Base-by-base conservation (phyloP, 2,888 invertebrate genomes). In the Saturnia japonica region DNA sequence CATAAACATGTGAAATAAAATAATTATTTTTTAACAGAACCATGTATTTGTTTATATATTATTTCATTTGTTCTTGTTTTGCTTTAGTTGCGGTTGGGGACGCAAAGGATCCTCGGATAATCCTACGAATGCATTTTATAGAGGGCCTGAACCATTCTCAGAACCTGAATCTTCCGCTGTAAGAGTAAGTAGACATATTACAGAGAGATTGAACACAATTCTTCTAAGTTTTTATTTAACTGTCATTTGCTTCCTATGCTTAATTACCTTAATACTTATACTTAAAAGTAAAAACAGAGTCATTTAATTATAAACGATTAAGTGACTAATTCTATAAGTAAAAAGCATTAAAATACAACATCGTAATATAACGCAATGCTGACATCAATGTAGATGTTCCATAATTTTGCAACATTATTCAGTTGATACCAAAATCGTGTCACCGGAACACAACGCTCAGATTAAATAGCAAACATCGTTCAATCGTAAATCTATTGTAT, bases 391-490 rank as follows among this genome's bases (percentile, higher is more conserved):
- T 66, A 47, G 43, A 72, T 69, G 47, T 67, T 22, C 4, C 74
- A 82, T 83, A 80, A 88, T 88, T 88, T 85, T 82, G 81, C 82
- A 83, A 81, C 88, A 88, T 88, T 87, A 80, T 88, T 78, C 81
- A 76, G 84, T 82, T 91, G 90, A 91, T 89, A 82, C 88, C 85
- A 79, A 86, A 85, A 83, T 88, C 93, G 93, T 93, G 93, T 88
- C 90, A 82, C 82, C 81, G 80, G 76, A 81, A 80, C 79, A 80
- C 82, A 80, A 79, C 79, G 83, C 77, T 77, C 88, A 90, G 92
- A 91, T 93, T 93, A 91, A 86, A 89, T 83, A 76, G 85, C 88
- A 91, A 91, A 91, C 87, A 91, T 86, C 87, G 82, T 89, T 91
- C 88, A 86, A 83, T 81, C 84, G 87, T 88, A 87, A 87, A 90